Conservation (phyloP, 2,797 vertebrate genomes). For the Manis javanica region DNA sequence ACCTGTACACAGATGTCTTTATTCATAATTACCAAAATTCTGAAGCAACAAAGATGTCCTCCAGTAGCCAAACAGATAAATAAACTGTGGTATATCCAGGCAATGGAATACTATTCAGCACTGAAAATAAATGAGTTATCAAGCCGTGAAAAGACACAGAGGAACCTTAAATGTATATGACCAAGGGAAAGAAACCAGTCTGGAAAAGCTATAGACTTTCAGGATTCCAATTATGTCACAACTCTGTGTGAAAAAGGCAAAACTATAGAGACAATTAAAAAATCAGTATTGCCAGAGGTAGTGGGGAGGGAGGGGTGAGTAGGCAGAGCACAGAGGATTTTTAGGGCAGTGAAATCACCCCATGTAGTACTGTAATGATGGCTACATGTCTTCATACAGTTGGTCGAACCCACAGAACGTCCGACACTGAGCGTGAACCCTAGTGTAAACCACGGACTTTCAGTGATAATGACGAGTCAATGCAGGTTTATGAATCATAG, state of each 20-base stretch:
- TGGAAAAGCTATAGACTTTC: not conserved
- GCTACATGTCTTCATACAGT: not conserved
- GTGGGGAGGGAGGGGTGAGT: rapidly evolving
- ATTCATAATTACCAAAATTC: not conserved
- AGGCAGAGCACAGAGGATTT: rapidly evolving
- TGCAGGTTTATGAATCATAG: rapidly evolving
- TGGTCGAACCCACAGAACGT: not conserved
- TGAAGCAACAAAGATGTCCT: not conserved
- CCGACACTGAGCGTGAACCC: not conserved
- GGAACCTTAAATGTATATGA: no score
- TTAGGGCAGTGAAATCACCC: rapidly evolving
- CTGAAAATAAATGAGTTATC: not conserved
- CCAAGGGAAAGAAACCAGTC: not conserved
- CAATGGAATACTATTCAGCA: not conserved
- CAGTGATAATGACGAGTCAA: rapidly evolving
- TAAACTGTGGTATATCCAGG: not conserved
- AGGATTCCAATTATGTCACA: not conserved
- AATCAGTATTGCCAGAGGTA: not conserved
- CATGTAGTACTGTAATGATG: not conserved
- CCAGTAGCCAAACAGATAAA: not conserved
- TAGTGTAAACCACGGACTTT: not conserved
- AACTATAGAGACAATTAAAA: not conserved
- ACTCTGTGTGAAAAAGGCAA: not conserved
- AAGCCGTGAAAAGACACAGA: not conserved
- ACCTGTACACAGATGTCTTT: not conserved